phyloP scores from a whole-genome alignment of 1,140 invertebrate genomes.

The Latrodectus geometricus region DNA sequence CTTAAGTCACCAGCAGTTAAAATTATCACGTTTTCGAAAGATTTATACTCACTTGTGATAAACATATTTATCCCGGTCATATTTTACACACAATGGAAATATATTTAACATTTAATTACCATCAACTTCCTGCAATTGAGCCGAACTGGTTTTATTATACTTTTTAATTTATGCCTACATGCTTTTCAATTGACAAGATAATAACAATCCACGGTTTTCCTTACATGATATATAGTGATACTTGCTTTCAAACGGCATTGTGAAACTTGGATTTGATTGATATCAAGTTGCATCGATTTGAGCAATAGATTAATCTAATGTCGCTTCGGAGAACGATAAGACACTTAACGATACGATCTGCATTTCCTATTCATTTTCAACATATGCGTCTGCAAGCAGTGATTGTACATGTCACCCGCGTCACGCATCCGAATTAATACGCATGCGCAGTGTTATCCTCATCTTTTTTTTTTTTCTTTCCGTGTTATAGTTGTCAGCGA shows the following conservation, averaged over 20 bases:
- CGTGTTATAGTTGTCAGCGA: slow-evolving; percentile 14
- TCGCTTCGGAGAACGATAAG: slow-evolving; percentile 37
- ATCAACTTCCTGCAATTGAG: neutral
- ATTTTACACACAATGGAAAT: neutral
- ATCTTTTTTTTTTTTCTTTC: slow-evolving; percentile 4
- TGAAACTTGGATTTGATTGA: slow-evolving; percentile 35
- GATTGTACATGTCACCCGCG: neutral
- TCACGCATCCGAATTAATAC: neutral
- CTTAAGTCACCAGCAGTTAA: neutral
- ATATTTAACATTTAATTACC: slow-evolving; percentile 1
- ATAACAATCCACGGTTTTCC: slow-evolving; percentile 14
- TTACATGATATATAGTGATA: slow-evolving; percentile 12
- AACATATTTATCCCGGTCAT: neutral
- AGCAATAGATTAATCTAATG: slow-evolving; percentile 21
- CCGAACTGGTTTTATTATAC: neutral
- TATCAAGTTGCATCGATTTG: slow-evolving; percentile 35
- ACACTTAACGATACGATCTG: slow-evolving; percentile 33
- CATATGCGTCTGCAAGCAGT: neutral
- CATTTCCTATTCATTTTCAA: neutral
- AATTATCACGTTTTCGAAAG: neutral
- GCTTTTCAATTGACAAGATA: slow-evolving; percentile 22
- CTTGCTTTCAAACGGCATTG: slow-evolving; percentile 19
- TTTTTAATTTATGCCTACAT: slow-evolving; percentile 19
- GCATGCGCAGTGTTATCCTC: slow-evolving; percentile 13
- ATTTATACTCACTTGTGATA: neutral